Percentiles rank a stretch among this genome's conserved stretches.
These are phyloP conservation scores for Tetramorium alpestre DNA, from an alignment of 1,140 invertebrate genomes.

Conservation along the genomic window DNA sequence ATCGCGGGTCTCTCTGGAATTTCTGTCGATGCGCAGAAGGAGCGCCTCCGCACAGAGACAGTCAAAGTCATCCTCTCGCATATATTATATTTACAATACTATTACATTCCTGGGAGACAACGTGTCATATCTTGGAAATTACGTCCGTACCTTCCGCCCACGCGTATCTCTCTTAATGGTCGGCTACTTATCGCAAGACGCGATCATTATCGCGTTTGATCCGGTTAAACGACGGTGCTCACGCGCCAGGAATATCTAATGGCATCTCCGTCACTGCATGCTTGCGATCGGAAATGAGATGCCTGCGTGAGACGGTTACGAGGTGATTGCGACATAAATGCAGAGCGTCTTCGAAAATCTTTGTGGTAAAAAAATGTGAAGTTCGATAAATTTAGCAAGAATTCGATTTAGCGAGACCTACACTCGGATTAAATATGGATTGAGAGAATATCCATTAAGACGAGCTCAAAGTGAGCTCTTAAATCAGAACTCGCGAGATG, in stretches of 20 bases:
- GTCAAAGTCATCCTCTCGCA: neutral
- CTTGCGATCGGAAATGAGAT: constrained; percentile 11
- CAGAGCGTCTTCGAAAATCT: neutral
- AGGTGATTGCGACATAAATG: neutral
- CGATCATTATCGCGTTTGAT: constrained; percentile 51
- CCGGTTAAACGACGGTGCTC: constrained; percentile 57
- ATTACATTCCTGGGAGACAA: neutral
- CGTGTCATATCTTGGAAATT: neutral
- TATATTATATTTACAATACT: neutral
- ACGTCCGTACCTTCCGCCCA: neutral
- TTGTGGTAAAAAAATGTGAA: neutral
- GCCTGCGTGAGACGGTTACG: neutral
- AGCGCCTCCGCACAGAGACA: neutral
- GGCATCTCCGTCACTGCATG: neutral
- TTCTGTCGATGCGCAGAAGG: neutral
- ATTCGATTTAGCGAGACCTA: neutral
- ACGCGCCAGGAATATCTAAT: constrained; percentile 58
- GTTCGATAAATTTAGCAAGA: neutral
- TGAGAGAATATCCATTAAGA: neutral
- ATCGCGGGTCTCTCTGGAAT: neutral
- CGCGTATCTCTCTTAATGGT: constrained; percentile 40
- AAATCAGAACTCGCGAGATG: neutral
- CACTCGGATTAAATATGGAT: neutral
- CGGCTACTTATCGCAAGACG: constrained; percentile 54
- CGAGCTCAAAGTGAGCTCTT: neutral